phyloP scores from a whole-genome alignment of 1,140 invertebrate species.

The Hyles euphorbiae region DNA sequence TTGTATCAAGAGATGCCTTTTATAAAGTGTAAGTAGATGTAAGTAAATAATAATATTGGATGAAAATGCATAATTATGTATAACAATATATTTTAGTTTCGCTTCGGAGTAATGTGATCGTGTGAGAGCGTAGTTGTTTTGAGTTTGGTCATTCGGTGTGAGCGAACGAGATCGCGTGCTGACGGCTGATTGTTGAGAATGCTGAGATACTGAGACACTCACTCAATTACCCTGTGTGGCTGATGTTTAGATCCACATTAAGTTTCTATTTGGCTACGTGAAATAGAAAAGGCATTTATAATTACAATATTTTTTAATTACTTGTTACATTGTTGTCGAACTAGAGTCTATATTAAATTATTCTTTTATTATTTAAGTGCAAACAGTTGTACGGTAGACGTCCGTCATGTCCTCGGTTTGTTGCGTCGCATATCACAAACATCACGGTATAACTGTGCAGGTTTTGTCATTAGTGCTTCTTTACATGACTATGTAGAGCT shows the following conservation, averaged over 20 bases:
- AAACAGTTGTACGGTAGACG: slow-evolving; percentile 1
- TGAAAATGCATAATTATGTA: slow-evolving; percentile 55
- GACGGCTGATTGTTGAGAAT: slow-evolving; percentile 15
- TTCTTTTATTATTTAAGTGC: slow-evolving; percentile 32
- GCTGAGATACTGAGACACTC: not conserved
- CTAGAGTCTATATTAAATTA: slow-evolving; percentile 51
- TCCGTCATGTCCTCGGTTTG: not conserved
- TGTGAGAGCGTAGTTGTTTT: slow-evolving; percentile 17
- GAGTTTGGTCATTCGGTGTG: slow-evolving; percentile 6
- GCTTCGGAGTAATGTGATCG: slow-evolving; percentile 22
- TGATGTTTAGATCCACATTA: slow-evolving; percentile 5
- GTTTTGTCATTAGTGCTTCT: too few relatives aligned
- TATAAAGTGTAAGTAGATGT: slow-evolving; percentile 67
- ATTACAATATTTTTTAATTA: slow-evolving; percentile 36
- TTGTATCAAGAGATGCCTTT: slow-evolving; percentile 68
- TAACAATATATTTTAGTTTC: slow-evolving; percentile 41
- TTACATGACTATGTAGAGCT: too few relatives aligned
- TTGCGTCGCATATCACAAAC: not conserved
- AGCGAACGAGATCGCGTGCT: slow-evolving; percentile 17
- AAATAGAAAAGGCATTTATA: slow-evolving; percentile 45
- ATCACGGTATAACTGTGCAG: slow-evolving; percentile 1
- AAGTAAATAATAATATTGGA: slow-evolving; percentile 46
- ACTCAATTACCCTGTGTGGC: not conserved
- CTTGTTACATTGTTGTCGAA: slow-evolving; percentile 43
- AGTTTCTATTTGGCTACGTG: slow-evolving; percentile 32